Conservation (phyloP, 37 sponge, comb jelly and placozoan genomes). For the Cladorhizidae sp. region DNA sequence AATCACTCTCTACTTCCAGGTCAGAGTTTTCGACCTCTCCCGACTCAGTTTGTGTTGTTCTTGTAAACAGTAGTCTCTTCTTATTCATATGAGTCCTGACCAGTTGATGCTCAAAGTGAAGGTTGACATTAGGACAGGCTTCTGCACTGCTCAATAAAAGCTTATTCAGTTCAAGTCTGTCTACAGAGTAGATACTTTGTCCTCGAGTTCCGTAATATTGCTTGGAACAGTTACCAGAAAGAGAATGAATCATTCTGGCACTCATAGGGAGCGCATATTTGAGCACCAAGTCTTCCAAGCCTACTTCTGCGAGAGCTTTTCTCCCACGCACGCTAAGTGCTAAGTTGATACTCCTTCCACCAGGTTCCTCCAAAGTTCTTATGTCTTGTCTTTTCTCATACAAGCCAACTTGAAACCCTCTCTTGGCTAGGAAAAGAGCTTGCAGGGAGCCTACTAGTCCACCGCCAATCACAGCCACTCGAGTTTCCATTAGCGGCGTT, state of each 20-base stretch:
- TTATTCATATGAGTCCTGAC: constrained; percentile 39
- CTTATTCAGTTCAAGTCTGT: constrained; percentile 78
- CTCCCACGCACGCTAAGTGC: constrained; percentile 83
- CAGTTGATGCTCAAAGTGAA: constrained; percentile 77
- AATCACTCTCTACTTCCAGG: constrained; percentile 23
- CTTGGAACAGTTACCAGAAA: constrained; percentile 42
- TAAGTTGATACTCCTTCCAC: constrained; percentile 89
- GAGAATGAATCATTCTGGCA: constrained; percentile 83
- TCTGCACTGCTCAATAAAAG: constrained; percentile 67
- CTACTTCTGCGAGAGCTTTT: constrained; percentile 68
- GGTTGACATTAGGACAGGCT: constrained; percentile 33
- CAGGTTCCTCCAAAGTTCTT: constrained; percentile 15
- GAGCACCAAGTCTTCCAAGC: constrained; percentile 69
- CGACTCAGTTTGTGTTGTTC: neutral
- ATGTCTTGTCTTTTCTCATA: constrained; percentile 76
- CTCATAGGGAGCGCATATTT: constrained; percentile 78
- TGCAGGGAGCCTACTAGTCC: constrained; percentile 84
- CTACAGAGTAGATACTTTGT: constrained; percentile 77
- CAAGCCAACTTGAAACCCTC: constrained; percentile 76
- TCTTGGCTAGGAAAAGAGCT: constrained; percentile 66
- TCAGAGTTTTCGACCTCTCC: neutral
- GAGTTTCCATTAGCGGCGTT: neutral
- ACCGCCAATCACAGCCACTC: constrained; percentile 71
- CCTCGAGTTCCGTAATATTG: constrained; percentile 69
- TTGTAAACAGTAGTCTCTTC: constrained; percentile 36